Evolutionary conservation across 2,113 vertebrate genomes (phyloP).

Genomic region (Actenoides lindsayi): DNA sequence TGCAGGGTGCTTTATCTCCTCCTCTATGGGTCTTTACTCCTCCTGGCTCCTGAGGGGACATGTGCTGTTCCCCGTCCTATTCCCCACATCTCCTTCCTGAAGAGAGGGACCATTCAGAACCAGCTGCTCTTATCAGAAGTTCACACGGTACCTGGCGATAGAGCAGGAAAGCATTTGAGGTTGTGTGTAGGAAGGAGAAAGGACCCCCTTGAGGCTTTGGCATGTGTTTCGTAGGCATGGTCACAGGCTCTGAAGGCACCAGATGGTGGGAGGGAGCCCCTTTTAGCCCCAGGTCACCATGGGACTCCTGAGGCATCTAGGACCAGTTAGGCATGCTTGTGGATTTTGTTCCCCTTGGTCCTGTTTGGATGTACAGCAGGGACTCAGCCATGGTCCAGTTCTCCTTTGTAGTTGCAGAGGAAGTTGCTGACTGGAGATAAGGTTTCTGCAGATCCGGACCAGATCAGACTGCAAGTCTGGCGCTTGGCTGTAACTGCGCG

Average conservation of each 20-base stretch:
- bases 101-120: background rate
- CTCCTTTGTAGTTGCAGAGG: conserved; percentile 48
- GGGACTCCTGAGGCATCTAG: background rate
- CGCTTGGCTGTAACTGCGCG: accelerated
- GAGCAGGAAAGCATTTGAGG: background rate
- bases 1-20: background rate
- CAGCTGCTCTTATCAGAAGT: background rate
- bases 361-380: background rate
- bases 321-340: background rate
- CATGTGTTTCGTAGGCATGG: background rate
- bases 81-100: background rate
- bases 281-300: background rate
- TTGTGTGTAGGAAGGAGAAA: background rate
- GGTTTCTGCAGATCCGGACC: background rate
- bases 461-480: background rate
- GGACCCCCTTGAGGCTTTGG: background rate
- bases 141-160: background rate
- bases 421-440: conserved; percentile 58
- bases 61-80: background rate
- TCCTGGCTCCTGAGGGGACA: accelerated
- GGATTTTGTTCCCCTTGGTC: background rate
- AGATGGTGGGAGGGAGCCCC: background rate
- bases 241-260: background rate
- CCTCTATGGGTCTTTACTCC: background rate
- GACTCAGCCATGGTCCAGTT: background rate